phyloP scores from a whole-genome alignment of 2,797 vertebrate genomes.

The Arremon brunneinucha region DNA sequence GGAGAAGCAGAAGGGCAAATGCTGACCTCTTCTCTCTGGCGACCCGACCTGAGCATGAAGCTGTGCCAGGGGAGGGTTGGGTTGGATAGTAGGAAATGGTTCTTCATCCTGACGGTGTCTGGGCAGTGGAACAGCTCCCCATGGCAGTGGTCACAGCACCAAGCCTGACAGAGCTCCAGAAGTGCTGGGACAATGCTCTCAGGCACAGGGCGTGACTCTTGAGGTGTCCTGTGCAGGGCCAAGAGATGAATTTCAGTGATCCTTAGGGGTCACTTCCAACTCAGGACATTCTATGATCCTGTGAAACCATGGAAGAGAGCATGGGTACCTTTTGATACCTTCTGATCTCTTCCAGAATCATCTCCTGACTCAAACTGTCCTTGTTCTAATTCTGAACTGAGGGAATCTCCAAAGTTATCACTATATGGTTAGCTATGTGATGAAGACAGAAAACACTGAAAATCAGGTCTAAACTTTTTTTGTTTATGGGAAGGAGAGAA shows the following conservation, averaged over 20 bases:
- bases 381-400: background rate
- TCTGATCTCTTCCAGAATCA: background rate
- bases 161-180: background rate
- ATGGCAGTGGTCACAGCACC: background rate
- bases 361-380: background rate
- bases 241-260: background rate
- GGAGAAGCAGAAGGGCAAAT: background rate
- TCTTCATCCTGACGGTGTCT: background rate
- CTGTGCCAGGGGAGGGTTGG: no score
- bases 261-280: background rate
- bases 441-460: background rate
- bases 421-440: background rate
- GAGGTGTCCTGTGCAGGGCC: background rate
- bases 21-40: background rate
- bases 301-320: background rate
- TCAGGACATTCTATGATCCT: background rate
- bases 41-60: background rate
- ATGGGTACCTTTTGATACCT: background rate
- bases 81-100: background rate
- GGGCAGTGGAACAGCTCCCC: background rate
- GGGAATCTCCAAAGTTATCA: background rate
- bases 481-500: background rate
- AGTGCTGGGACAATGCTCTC: background rate
- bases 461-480: background rate
- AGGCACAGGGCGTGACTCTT: background rate